Base-by-base conservation (phyloP, 92 coral and sea anemone species). In the Actinostola sp. region DNA sequence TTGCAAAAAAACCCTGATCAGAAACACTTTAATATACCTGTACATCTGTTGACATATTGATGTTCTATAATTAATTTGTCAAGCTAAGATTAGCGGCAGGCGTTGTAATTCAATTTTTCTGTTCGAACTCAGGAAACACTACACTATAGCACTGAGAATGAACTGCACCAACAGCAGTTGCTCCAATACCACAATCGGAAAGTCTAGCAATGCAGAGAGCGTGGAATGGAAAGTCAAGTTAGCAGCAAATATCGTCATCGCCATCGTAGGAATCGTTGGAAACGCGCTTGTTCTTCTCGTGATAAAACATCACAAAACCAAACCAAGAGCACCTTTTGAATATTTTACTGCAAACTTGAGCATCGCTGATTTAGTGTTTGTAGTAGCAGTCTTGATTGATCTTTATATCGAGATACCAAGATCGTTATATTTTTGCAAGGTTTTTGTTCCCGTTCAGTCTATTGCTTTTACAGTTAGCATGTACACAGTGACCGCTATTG, bases 341-440 rank as follows among this genome's bases (percentile, higher is more conserved):
- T 26, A 65, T 11, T 65, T 65, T 11, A 65, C 44, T 25, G 50
- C 41, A 9, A 65, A 65, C 21, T 11, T 65, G 14, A 42, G 71
- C 21, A 7, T 65, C 0, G 39, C 36, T 19, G 57, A 28, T 13
- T 21, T 65, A 15, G 7, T 65, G 1, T 26, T 43, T 1, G 12
- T 28, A 12, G 21, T 41, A 8, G 19, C 51, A 12, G 0, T 65
- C 4, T 28, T 44, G 10, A 20, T 16, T 16, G 27, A 23, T 0
- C 1, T 17, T 20, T 44, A 27, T 26, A 0, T 27, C 1, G 10
- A 65, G 8, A 41, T 28, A 16, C 71, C 71, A 0, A 12, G 23
- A 0, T 43, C 71, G 8, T 8, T 28, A 3, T 27, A 43, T 16
- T 5, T 44, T 14, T 65, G 71, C 50, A 65, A 44, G 33, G 28